Evolutionary conservation across 2,113 vertebrate species (phyloP), one percentile per base, ranked within the genome.

Genomic region (Alexandromys fortis): DNA sequence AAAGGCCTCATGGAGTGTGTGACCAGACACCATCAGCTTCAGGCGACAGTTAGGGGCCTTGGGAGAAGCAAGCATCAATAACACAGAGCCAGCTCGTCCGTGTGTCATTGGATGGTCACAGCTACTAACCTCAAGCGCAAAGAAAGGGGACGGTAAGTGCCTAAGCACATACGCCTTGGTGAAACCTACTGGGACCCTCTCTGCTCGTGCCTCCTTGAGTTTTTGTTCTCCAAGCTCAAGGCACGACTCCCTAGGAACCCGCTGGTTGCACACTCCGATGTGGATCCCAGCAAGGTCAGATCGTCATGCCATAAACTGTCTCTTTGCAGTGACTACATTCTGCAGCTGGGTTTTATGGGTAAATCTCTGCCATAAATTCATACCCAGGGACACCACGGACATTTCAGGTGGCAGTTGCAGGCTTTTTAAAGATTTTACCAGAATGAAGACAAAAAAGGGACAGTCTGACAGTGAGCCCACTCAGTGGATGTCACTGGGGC

Each of bases 101-200:
- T 98, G 98, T 98, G 99, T 99, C 99, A 99, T 98, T 97, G 97
- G 98, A 98, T 96, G 76, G 98, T 98, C 98, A 98, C 99, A 98
- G 98, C 98, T 98, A 98, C 98, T 98, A 98, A 99, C 99, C 99
- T 98, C 99, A 98, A 98, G 98, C 97, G 98, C 98, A 98, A 96
- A 98, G 92, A 97, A 61, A 94, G 83, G 86, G 75, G 96, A 90
- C 92, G 0, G 72, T 19, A 90, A 75, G 86, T 97, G 93, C 58
- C 3, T 8, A 42, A 21, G 75, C 24, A 9, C 7, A 10, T 1
- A 11, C 2, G 12, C 2, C 28, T 24, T 26, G 42, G 45, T 4
- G 42, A 83, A 38, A n/a, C 63, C 70, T 67, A 35, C 82, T 13
- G 81, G 81, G 26, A 42, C 38, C 13, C 17, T 21, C 16, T 47